Percentiles rank a stretch among this genome's conserved stretches.
Conservation (phyloP, 2,888 invertebrate genomes). For the Chymomyza procnemis region DNA sequence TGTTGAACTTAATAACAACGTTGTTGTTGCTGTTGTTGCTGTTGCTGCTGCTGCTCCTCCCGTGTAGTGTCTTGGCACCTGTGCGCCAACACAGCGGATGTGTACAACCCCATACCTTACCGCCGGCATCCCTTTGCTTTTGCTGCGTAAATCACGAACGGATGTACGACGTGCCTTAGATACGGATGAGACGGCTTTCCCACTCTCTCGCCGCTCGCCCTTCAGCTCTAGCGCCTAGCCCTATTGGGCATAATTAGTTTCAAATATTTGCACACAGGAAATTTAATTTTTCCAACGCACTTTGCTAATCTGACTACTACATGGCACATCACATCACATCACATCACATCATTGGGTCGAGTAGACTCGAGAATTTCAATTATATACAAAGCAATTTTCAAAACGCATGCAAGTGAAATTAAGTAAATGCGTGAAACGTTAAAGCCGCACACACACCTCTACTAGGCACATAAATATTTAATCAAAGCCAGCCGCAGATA, state of each 20-base stretch:
- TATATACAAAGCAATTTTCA: background rate
- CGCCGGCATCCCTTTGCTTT: conserved; percentile 10
- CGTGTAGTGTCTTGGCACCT: conserved; percentile 11
- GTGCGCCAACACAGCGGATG: conserved; percentile 8
- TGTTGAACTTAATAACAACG: conserved; percentile 53
- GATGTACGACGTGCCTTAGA: conserved; percentile 55
- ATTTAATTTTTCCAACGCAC: conserved; percentile 61
- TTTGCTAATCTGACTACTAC: conserved; percentile 46
- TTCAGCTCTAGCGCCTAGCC: conserved; percentile 29
- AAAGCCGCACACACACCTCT: conserved; percentile 18
- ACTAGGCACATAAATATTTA: conserved; percentile 59
- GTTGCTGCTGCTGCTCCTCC: conserved; percentile 14
- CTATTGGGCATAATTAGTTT: conserved; percentile 72
- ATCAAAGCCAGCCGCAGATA: conserved; percentile 42
- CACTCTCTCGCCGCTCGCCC: no score
- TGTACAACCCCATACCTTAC: conserved; percentile 7
- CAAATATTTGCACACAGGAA: conserved; percentile 63
- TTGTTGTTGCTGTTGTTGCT: conserved; percentile 15
- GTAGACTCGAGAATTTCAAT: background rate
- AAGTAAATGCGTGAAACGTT: conserved; percentile 21
- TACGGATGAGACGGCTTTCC: background rate
- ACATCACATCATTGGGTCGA: background rate
- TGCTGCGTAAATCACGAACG: conserved; percentile 57
- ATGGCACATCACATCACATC: no score
- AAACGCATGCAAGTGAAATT: conserved; percentile 12